A percentile compares a stretch with the other conserved stretches of the same genome.
These are phyloP conservation scores for Archilochus colubris DNA, from an alignment of 2,113 vertebrate genomes.

Conservation along the genomic window DNA sequence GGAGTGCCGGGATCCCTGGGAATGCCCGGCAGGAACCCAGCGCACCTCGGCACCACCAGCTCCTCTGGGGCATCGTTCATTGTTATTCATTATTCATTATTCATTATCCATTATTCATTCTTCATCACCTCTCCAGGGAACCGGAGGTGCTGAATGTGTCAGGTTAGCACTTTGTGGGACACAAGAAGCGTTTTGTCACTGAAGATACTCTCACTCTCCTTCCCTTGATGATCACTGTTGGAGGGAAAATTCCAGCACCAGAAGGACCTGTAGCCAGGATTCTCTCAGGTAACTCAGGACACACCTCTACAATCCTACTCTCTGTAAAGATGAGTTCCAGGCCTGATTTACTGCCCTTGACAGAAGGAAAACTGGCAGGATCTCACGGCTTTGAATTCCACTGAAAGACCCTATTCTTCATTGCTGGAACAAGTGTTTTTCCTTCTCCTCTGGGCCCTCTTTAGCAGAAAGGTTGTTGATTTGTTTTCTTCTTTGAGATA, in stretches of 20 bases:
- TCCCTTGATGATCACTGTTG: neutral
- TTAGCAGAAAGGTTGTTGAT: neutral
- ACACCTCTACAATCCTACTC: neutral
- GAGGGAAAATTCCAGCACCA: neutral
- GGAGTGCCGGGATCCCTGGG: neutral
- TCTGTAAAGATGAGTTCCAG: neutral
- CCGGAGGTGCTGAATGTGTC: neutral
- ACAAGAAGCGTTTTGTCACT: conserved; percentile 13
- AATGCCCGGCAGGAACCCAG: neutral
- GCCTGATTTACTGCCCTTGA: neutral
- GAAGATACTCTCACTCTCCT: neutral
- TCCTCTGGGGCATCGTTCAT: neutral
- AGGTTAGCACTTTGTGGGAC: conserved; percentile 2
- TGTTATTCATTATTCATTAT: neutral
- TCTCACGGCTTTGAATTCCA: neutral
- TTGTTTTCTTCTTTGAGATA: neutral
- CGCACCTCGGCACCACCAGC: neutral
- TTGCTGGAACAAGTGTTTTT: neutral
- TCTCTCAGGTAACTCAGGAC: neutral
- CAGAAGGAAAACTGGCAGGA: neutral
- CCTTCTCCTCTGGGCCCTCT: neutral
- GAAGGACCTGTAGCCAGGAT: neutral
- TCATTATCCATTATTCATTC: neutral
- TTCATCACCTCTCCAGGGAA: neutral
- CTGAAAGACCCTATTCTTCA: neutral